Evolutionary conservation across 30 jellyfish, hydroid and myxozoan species (phyloP), one percentile per base, ranked within the genome.

Genomic region (Hydra vulgaris): DNA sequence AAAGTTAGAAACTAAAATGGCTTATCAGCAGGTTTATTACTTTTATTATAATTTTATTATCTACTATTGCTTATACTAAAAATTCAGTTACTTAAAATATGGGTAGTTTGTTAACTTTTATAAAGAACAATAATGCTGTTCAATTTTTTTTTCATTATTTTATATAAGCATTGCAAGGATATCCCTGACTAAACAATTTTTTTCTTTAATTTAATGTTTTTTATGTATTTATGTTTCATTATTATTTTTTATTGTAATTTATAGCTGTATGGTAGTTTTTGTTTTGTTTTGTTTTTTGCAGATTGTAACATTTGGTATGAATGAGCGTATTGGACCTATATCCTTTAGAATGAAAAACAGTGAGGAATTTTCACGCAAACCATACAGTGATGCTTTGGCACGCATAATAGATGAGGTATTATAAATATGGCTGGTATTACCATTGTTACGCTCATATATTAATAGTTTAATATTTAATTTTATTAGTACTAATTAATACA

Each of bases 1-100:
- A 54, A 77, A 90, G 54, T 80, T 40, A 52, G 98, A 85, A 18
- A 91, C 98, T 0, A 89, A 91, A 24, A 82, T 91, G 96, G 98
- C 98, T 12, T 91, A 91, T 70, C 95, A 83, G 70, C 98, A 91
- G 96, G 98, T 91, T n/a, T n/a, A n/a, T n/a, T n/a, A n/a, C n/a
- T n/a, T n/a, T n/a, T n/a, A n/a, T n/a, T n/a, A n/a, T n/a, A n/a
- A n/a, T n/a, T n/a, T n/a, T n/a, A n/a, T n/a, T n/a, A n/a, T n/a
- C n/a, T n/a, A n/a, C n/a, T n/a, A n/a, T n/a, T n/a, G n/a, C n/a
- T n/a, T n/a, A n/a, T n/a, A n/a, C n/a, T n/a, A n/a, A n/a, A n/a
- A n/a, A n/a, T n/a, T n/a, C n/a, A n/a, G n/a, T n/a, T n/a, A n/a
- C n/a, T n/a, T n/a, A n/a, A n/a, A n/a, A n/a, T n/a, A n/a, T n/a